phyloP scores from a whole-genome alignment of 2,888 invertebrate genomes.

The Chrysolina americana region DNA sequence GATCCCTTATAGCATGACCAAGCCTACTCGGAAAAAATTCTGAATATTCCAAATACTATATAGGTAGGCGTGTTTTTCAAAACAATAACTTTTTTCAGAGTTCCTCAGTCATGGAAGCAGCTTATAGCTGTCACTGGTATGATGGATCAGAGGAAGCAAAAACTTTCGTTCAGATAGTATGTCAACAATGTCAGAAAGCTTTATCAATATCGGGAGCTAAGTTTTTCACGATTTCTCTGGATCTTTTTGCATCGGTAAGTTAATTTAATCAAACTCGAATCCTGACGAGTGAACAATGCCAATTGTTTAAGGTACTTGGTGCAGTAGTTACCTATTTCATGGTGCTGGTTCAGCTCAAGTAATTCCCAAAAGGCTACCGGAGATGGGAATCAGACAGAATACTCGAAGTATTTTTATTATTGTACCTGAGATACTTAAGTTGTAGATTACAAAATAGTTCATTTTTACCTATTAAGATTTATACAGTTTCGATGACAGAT shows the following conservation, averaged over 20 bases:
- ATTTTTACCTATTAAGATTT: no score
- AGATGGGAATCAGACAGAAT: not conserved
- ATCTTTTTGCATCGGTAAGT: slow-evolving; percentile 89
- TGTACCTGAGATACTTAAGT: slow-evolving; percentile 25
- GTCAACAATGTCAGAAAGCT: slow-evolving; percentile 91
- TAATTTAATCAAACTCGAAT: not conserved
- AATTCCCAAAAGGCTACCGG: slow-evolving; percentile 54
- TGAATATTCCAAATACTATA: no score
- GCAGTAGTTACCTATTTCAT: slow-evolving; percentile 93
- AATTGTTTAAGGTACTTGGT: slow-evolving; percentile 79
- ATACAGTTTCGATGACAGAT: no score
- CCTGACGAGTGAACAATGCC: not conserved
- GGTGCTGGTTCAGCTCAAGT: slow-evolving; percentile 92
- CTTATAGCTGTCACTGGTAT: slow-evolving; percentile 92
- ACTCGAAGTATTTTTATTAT: not conserved
- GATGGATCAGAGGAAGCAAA: slow-evolving; percentile 92
- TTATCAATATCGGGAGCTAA: slow-evolving; percentile 92
- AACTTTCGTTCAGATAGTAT: slow-evolving; percentile 91
- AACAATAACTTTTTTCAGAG: slow-evolving; percentile 73
- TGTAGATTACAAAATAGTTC: not conserved
- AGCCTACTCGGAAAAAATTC: no score
- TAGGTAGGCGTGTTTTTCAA: no score
- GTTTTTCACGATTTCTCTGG: slow-evolving; percentile 90
- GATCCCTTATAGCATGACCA: no score
- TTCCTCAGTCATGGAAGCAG: slow-evolving; percentile 92